Evolutionary conservation across 2,888 invertebrate species (phyloP).

Genomic region (Neoscelio sp.): DNA sequence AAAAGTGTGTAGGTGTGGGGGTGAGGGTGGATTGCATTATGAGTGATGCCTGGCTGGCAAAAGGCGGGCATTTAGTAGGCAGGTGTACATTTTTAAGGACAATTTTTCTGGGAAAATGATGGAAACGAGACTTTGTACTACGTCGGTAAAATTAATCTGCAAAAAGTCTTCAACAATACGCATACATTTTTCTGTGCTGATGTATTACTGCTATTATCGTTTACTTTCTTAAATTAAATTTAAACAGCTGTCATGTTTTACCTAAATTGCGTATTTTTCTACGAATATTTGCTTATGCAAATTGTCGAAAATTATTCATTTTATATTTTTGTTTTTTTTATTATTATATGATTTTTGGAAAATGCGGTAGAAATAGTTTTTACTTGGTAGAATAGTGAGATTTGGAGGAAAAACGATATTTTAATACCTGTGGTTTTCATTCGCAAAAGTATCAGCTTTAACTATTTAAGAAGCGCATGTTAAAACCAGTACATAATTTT

Average conservation of each 20-base stretch:
- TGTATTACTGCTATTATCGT: conserved; percentile 41
- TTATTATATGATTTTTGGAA: no score
- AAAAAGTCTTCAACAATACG: conserved; percentile 51
- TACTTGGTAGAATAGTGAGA: no score
- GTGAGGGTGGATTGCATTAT: conserved; percentile 50
- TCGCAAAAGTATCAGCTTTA: no score
- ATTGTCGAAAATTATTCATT: not conserved
- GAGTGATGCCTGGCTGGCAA: conserved; percentile 41
- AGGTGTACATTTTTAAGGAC: conserved; percentile 61
- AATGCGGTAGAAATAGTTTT: no score
- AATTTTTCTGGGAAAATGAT: conserved; percentile 46
- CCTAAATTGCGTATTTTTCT: conserved; percentile 20
- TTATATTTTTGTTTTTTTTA: no score
- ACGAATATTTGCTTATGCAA: not conserved
- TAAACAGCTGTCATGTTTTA: conserved; percentile 40
- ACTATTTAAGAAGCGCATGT: no score
- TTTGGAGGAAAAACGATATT: no score
- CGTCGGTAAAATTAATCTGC: conserved; percentile 45
- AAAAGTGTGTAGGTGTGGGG: no score
- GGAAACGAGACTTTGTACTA: conserved; percentile 44
- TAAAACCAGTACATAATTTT: no score
- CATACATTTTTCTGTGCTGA: conserved; percentile 34
- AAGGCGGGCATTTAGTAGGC: conserved; percentile 52
- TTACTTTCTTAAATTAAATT: conserved; percentile 54
- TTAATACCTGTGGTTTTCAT: no score